Percentiles rank a stretch among this genome's conserved stretches.
Conservation (phyloP, 2,113 vertebrate genomes). For the Bostrychus sinensis region DNA sequence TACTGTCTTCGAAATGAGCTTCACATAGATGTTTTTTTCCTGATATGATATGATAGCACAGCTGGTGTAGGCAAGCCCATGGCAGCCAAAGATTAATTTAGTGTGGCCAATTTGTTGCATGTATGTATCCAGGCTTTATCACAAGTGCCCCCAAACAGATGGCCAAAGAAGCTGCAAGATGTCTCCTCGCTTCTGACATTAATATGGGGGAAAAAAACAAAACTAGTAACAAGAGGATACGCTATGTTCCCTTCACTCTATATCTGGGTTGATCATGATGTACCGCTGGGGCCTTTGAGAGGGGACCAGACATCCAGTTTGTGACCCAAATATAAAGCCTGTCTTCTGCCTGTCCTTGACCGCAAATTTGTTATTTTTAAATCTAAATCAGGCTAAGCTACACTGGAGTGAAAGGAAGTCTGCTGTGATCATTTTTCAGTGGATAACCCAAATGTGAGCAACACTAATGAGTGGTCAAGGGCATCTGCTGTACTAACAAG, state of each 20-base stretch:
- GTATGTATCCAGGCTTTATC: slow-evolving; percentile 51
- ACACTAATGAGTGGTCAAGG: slow-evolving; percentile 36
- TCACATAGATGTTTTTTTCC: slow-evolving; percentile 16
- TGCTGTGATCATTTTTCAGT: neutral
- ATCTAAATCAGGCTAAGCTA: slow-evolving; percentile 15
- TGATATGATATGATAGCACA: slow-evolving; percentile 48
- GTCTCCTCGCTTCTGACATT: slow-evolving; percentile 34
- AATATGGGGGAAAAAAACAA: slow-evolving; percentile 14
- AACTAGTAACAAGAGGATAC: slow-evolving; percentile 29
- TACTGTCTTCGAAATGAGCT: slow-evolving; percentile 28
- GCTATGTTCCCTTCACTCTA: slow-evolving; percentile 37
- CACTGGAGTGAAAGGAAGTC: slow-evolving; percentile 5
- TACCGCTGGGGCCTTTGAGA: slow-evolving; percentile 37
- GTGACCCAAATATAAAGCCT: slow-evolving; percentile 66
- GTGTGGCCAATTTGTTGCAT: slow-evolving; percentile 58
- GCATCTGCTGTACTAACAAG: slow-evolving; percentile 30
- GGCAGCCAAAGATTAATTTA: slow-evolving; percentile 62
- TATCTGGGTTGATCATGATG: slow-evolving; percentile 66
- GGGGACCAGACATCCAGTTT: slow-evolving; percentile 55
- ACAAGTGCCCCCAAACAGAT: slow-evolving; percentile 51
- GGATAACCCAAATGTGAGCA: slow-evolving; percentile 13
- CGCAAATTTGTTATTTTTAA: slow-evolving; percentile 37
- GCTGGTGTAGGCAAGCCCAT: slow-evolving; percentile 42
- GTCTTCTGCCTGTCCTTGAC: slow-evolving; percentile 68
- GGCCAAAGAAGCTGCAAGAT: slow-evolving; percentile 42